A percentile compares a stretch with the other conserved stretches of the same genome.
Conservation (phyloP, 2,113 vertebrate genomes). For the Macquaria ambigua region DNA sequence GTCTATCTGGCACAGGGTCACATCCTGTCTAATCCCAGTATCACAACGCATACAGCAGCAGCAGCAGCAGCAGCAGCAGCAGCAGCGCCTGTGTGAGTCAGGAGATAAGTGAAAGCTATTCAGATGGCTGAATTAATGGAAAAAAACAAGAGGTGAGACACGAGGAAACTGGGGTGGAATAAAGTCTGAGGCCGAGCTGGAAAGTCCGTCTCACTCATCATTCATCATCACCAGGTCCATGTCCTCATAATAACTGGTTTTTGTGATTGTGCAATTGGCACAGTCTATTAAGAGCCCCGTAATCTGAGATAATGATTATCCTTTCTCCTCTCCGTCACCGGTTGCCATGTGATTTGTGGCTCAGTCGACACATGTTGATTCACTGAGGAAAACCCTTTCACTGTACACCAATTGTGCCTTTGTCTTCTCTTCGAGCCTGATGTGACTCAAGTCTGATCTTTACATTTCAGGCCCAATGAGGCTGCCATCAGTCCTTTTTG, state of each 20-base stretch:
- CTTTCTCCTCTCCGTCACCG: constrained; percentile 22
- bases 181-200: neutral
- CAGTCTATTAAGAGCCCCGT: constrained; percentile 35
- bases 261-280: constrained; percentile 47
- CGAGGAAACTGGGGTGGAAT: neutral
- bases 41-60: constrained; percentile 57
- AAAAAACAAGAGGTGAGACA: neutral
- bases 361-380: constrained; percentile 22
- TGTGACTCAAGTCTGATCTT: constrained; percentile 24
- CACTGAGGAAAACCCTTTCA: constrained; percentile 15
- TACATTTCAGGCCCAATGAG: neutral
- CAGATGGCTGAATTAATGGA: constrained; percentile 6
- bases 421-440: neutral
- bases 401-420: neutral
- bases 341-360: constrained; percentile 52
- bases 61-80: constrained; percentile 33
- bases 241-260: constrained; percentile 55
- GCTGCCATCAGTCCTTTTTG: neutral
- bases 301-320: constrained; percentile 64
- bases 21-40: constrained; percentile 75
- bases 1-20: constrained; percentile 58
- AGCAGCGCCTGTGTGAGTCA: constrained; percentile 60
- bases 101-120: constrained; percentile 56
- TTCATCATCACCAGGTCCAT: constrained; percentile 21
- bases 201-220: constrained; percentile 12